Percentiles rank a stretch among this genome's conserved stretches.
phyloP scores from a whole-genome alignment of 2,888 invertebrate genomes.

The Azorinus chamasolen region DNA sequence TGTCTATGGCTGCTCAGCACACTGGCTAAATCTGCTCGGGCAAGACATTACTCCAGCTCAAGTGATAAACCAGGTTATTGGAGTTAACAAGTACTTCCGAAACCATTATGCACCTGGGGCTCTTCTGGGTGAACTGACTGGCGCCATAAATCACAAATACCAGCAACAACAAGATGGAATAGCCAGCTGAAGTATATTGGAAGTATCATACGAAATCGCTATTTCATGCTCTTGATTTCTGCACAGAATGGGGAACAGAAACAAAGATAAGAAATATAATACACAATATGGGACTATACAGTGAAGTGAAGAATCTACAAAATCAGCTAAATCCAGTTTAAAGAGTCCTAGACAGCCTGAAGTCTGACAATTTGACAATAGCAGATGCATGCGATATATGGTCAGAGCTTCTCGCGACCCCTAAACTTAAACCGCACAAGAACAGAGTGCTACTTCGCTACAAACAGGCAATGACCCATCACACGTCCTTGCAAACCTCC shows the following conservation, averaged over 20 bases:
- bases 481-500: conserved; percentile 45
- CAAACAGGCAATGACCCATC: conserved; percentile 40
- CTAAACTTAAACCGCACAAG: conserved; percentile 20
- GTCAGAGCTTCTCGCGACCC: conserved; percentile 22
- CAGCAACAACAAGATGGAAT: conserved; percentile 35
- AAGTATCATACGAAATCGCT: conserved; percentile 24
- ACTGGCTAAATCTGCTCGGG: conserved; percentile 42
- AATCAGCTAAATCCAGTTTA: conserved; percentile 37
- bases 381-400: conserved; percentile 49
- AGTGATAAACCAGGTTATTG: conserved; percentile 39
- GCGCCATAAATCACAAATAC: conserved; percentile 34
- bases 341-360: conserved; percentile 12
- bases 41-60: conserved; percentile 40
- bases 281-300: conserved; percentile 49
- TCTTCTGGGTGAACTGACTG: conserved; percentile 16
- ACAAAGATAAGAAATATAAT: conserved; percentile 37
- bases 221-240: conserved; percentile 25
- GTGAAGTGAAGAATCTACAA: conserved; percentile 38
- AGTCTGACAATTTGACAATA: conserved; percentile 32
- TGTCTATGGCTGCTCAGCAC: conserved; percentile 36
- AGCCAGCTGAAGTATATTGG: conserved; percentile 36
- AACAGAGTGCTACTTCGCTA: conserved; percentile 24
- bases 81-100: conserved; percentile 47
- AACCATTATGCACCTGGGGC: conserved; percentile 35
- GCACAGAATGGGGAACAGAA: conserved; percentile 48